phyloP scores from a whole-genome alignment of 2,113 vertebrate genomes.

The Mystacornis crossleyi region DNA sequence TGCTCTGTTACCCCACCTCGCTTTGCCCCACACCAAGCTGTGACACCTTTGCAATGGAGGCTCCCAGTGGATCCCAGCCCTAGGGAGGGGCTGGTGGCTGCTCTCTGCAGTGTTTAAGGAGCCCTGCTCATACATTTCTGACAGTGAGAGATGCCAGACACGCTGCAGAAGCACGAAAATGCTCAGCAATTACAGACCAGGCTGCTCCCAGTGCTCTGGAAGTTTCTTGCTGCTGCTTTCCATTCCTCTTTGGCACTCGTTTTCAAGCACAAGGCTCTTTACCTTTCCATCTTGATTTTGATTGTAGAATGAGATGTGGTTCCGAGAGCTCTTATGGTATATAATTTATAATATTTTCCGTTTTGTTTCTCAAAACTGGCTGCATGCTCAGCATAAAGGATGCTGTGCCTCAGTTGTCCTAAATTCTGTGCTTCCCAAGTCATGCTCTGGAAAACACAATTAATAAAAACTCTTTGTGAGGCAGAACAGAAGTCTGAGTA shows the following conservation, averaged over 20 bases:
- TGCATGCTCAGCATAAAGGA: not conserved
- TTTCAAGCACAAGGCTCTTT: not conserved
- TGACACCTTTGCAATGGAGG: not conserved
- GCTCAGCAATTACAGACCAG: not conserved
- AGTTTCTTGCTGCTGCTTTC: not conserved
- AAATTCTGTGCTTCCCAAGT: not conserved
- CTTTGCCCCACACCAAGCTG: not conserved
- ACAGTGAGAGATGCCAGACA: constrained; percentile 15
- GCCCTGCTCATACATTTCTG: not conserved
- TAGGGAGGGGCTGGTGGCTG: not conserved
- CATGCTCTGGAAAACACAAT: not conserved
- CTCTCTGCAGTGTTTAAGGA: not conserved
- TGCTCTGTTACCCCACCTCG: not conserved
- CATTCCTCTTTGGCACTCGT: not conserved
- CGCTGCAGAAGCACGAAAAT: not conserved
- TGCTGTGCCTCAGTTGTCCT: not conserved
- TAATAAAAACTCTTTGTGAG: constrained; percentile 13
- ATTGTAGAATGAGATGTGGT: not conserved
- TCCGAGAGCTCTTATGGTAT: not conserved
- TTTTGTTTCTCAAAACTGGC: not conserved
- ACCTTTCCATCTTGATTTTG: not conserved
- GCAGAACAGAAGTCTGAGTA: constrained; percentile 28
- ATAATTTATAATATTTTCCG: not conserved
- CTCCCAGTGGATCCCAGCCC: not conserved
- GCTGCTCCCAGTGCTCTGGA: not conserved